Evolutionary conservation across 2,888 invertebrate genomes (phyloP), one percentile per base, ranked within the genome.

Genomic region (Microplitis deprimator): DNA sequence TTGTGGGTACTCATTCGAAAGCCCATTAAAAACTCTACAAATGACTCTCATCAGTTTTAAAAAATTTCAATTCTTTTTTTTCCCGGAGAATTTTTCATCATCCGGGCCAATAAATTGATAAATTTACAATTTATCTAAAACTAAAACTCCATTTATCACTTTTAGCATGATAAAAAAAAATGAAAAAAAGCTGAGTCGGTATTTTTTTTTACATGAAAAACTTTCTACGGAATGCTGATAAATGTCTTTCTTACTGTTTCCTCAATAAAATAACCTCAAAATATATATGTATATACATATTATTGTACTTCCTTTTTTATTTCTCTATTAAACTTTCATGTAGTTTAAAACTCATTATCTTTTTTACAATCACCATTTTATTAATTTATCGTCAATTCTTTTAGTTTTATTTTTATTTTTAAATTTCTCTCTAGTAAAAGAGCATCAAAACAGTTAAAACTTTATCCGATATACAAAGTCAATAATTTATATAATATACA

Each of bases 301-400:
- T 40, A 68, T 29, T 62, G 13, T 16, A 65, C 13, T 17, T 76
- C 38, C 17, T 67, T 40, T 20, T n/a, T 38, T 69, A 67, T 71
- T 67, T 71, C 61, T 16, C 62, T 50, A 20, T 62, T 16, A 62
- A 17, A 16, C 62, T 62, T 62, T 62, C 17, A 16, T 62, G 62
- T 62, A 62, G 62, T 62, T 62, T 62, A 62, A 62, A 62, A 62
- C 62, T 62, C 62, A 62, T 62, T 62, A 62, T 20, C 20, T 16
- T 62, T 62, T 62, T 62, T 62, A 62, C 20, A 62, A 62, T 20
- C 62, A 7, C 62, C 6, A 62, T 50, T 20, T 69, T 41, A 60
- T 68, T 17, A 13, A 62, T 39, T 64, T 69, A 59, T 74, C 60
- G 68, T 74, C 41, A n/a, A 38, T 74, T 62, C 59, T 38, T 65